Base-by-base conservation (phyloP, 2,888 invertebrate species). In the Neelides folsomi region DNA sequence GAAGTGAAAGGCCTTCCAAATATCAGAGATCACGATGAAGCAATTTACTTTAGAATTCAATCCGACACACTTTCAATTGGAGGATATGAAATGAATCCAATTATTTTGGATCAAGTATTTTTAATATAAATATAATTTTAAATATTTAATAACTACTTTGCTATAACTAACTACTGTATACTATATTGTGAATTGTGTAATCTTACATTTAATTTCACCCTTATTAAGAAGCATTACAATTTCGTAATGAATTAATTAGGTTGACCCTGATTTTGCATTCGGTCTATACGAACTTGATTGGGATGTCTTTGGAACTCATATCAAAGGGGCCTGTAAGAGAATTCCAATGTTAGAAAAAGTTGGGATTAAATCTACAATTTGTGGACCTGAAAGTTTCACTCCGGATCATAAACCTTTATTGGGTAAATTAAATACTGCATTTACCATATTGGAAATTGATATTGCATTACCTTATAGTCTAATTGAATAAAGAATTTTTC, bases 321-420 rank as follows among this genome's bases (percentile, higher is more conserved):
- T 88, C 67, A 65, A 68, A 43, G 71, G 69, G n/a, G 86, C 87
- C 1, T 72, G 79, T 0, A 77, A 80, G 48, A 69, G 92, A 9
- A 81, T 86, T 53, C 90, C 92, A 0, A 75, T 77, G 55, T 77
- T 90, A 56, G 79, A 77, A 34, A 75, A 76, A 7, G 77, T 81
- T 6, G 90, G 90, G 4, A 79, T 92, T 16, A 88, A 84, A 69
- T 82, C 84, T 38, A 87, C 87, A 0, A 80, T 90, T 1, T 92
- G 88, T 67, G 92, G 92, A 0, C 88, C 89, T 0, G 90, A 93
- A 69, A 83, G 86, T 1, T 93, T 92, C 68, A 92, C 92, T 0
- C 87, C 90, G 0, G 92, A 93, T 69, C 89, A 90, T 67, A 89
- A 81, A 65, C 89, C 92, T 0, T 68, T 92, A 35, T 74, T 92